Evolutionary conservation across 2,888 invertebrate genomes (phyloP).

Genomic region (Alloplasta piceator): DNA sequence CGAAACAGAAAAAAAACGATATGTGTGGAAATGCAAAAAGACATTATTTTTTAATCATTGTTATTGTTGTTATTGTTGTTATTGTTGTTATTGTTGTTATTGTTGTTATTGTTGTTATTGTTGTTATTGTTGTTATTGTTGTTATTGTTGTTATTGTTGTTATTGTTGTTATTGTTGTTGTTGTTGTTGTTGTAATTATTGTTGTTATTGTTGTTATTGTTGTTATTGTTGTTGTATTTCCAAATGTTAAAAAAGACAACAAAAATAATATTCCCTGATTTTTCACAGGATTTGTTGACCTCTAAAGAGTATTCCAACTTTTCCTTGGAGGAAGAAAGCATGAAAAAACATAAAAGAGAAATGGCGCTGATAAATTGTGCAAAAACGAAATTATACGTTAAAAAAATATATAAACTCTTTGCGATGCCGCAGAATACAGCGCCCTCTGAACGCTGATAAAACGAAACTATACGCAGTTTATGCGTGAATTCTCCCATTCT

Average conservation of each 20-base stretch:
- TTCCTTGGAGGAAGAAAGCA: background rate
- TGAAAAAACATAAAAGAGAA: background rate
- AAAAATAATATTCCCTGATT: slow-evolving; percentile 40
- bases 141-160: too few species aligned
- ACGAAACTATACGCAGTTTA: background rate
- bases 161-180: too few species aligned
- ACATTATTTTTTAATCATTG: slow-evolving; percentile 14
- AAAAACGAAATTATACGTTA: background rate
- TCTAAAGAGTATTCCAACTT: background rate
- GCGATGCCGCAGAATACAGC: slow-evolving; percentile 3
- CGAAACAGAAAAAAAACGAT: slow-evolving; percentile 24
- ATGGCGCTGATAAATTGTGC: background rate
- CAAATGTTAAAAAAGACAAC: slow-evolving; percentile 24
- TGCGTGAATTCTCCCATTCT: slow-evolving; percentile 2
- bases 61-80: background rate
- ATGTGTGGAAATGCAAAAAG: background rate
- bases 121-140: too few species aligned
- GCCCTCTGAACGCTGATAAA: slow-evolving; percentile 27
- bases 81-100: background rate
- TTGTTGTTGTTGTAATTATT: too few species aligned
- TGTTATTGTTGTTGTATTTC: slow-evolving; percentile 10
- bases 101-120: too few species aligned
- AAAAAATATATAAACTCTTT: slow-evolving; percentile 23
- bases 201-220: too few species aligned
- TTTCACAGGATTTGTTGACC: slow-evolving; percentile 21